Conservation (phyloP, 1,140 invertebrate species). For the Ericerus pela region DNA sequence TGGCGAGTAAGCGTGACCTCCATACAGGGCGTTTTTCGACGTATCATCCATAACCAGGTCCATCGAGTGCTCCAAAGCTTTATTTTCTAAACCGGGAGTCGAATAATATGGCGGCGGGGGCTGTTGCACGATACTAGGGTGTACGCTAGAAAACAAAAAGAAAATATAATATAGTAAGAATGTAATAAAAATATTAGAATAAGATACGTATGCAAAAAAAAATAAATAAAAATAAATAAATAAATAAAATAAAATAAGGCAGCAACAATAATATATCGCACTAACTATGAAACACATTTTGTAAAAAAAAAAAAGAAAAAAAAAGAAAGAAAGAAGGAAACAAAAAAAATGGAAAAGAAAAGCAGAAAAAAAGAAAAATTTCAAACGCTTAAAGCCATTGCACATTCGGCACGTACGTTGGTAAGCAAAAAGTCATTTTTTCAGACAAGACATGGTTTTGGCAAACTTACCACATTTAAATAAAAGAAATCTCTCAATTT, state of each 20-base stretch:
- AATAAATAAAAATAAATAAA: not conserved
- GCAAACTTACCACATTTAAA: slow-evolving; percentile 3
- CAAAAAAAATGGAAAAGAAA: not conserved
- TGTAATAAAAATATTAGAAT: not conserved
- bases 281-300: not conserved
- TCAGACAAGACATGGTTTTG: not conserved
- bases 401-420: no score
- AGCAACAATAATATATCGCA: not conserved
- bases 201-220: not conserved
- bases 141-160: no score
- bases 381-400: not conserved
- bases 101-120: slow-evolving; percentile 69
- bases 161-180: no score
- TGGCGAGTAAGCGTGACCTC: slow-evolving; percentile 54
- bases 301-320: not conserved
- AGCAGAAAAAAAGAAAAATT: not conserved
- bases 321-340: not conserved
- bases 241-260: no score
- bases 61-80: slow-evolving; percentile 72
- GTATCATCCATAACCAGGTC: slow-evolving; percentile 64
- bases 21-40: slow-evolving; percentile 65
- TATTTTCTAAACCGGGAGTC: slow-evolving; percentile 73
- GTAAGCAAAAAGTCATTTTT: no score
- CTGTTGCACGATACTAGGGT: slow-evolving; percentile 63
- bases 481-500: slow-evolving; percentile 7